These are phyloP conservation scores for Stenurella melanura DNA, from an alignment of 2,888 invertebrate genomes.

Conservation along the genomic window DNA sequence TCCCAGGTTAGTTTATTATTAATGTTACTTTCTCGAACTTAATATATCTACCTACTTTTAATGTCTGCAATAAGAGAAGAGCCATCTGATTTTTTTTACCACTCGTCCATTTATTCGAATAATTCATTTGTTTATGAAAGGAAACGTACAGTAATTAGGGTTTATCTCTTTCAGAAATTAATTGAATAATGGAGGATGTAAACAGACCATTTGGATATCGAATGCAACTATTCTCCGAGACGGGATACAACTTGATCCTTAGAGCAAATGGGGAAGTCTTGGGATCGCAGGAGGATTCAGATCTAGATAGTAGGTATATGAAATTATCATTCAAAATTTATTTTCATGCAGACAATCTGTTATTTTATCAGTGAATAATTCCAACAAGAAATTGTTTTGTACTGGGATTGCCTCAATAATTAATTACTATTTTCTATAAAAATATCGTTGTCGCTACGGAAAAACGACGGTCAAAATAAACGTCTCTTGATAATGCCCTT, in stretches of 20 bases:
- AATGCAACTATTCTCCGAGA: slow-evolving; percentile 76
- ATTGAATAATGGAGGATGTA: slow-evolving; percentile 59
- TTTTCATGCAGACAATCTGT: background rate
- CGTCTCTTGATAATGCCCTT: too few species aligned
- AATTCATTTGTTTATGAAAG: background rate
- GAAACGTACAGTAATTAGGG: background rate
- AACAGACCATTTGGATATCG: slow-evolving; percentile 72
- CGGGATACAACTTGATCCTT: slow-evolving; percentile 75
- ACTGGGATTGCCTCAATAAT: too few species aligned
- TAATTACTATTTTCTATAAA: too few species aligned
- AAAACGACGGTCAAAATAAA: too few species aligned
- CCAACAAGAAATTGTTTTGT: too few species aligned
- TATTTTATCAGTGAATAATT: too few species aligned
- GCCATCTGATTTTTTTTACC: too few species aligned
- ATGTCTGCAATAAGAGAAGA: too few species aligned
- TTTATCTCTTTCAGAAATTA: slow-evolving; percentile 39
- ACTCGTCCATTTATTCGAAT: background rate
- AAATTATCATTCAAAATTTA: slow-evolving; percentile 1
- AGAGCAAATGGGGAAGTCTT: slow-evolving; percentile 73
- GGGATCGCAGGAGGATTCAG: slow-evolving; percentile 74
- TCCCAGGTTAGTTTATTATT: too few species aligned
- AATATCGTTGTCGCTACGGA: too few species aligned
- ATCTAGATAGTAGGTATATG: slow-evolving; percentile 73
- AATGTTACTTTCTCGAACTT: too few species aligned
- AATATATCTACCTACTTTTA: too few species aligned